Conservation (phyloP, 30 jellyfish, hydroid and myxozoan species). For the Aurelia coerulea region DNA sequence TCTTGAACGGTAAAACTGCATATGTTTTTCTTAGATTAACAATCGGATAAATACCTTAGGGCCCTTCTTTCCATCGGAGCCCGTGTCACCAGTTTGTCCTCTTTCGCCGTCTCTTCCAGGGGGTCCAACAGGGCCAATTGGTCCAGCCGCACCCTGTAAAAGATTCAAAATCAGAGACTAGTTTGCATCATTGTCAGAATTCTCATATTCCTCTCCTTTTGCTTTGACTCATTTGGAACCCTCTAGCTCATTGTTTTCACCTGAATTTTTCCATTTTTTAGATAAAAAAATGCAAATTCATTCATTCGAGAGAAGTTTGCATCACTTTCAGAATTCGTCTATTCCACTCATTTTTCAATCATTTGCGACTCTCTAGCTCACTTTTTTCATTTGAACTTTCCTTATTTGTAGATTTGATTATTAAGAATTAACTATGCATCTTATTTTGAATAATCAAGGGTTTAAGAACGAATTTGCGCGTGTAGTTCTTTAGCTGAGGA, state of each 20-base stretch:
- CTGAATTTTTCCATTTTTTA: too few relatives aligned
- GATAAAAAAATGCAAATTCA: too few relatives aligned
- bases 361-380: too few relatives aligned
- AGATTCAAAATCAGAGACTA: not conserved
- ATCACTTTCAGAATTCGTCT: too few relatives aligned
- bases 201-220: not conserved
- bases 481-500: too few relatives aligned
- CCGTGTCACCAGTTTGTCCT: slow-evolving; percentile 73
- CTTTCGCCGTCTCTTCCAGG: slow-evolving; percentile 88
- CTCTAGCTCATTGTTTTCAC: not conserved
- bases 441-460: too few relatives aligned
- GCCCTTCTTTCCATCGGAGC: slow-evolving; percentile 65
- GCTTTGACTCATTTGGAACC: not conserved
- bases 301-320: too few relatives aligned
- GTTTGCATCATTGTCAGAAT: not conserved
- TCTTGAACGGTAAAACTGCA: not conserved
- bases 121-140: slow-evolving; percentile 86
- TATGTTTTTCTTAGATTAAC: not conserved
- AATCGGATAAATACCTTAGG: not conserved
- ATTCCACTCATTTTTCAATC: too few relatives aligned
- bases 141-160: slow-evolving; percentile 77
- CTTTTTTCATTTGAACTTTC: too few relatives aligned
- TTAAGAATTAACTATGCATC: too few relatives aligned
- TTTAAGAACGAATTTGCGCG: too few relatives aligned
- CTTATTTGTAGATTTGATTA: too few relatives aligned